Evolutionary conservation across 2,113 vertebrate species (phyloP).

Genomic region (Aphyosemion australe): DNA sequence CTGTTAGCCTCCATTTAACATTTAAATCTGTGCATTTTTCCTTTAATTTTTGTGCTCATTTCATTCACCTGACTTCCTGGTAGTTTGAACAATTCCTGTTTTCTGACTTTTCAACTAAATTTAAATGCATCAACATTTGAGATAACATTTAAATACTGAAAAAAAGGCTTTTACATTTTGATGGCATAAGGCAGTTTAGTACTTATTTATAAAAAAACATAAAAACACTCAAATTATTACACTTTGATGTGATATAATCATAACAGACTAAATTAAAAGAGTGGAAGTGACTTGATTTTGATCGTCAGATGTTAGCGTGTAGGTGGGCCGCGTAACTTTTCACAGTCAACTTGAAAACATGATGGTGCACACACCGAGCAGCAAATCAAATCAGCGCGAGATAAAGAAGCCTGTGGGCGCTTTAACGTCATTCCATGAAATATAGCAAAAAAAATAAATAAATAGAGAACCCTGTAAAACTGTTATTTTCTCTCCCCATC

Average conservation of each 20-base stretch:
- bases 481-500: conserved; percentile 81
- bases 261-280: conserved; percentile 22
- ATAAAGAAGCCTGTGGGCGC: conserved; percentile 66
- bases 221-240: too few relatives aligned
- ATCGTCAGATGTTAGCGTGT: conserved; percentile 56
- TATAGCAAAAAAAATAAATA: conserved; percentile 28
- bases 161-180: too few relatives aligned
- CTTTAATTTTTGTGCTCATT: too few relatives aligned
- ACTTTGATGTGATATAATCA: not conserved
- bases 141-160: too few relatives aligned
- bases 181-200: too few relatives aligned
- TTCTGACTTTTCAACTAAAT: too few relatives aligned
- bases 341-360: conserved; percentile 63
- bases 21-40: too few relatives aligned
- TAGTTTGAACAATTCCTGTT: too few relatives aligned
- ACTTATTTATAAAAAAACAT: too few relatives aligned
- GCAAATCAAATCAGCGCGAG: conserved; percentile 41
- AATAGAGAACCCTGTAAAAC: conserved; percentile 56
- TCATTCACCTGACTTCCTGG: too few relatives aligned
- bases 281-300: conserved; percentile 6
- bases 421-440: conserved; percentile 61
- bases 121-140: too few relatives aligned
- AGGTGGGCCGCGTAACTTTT: conserved; percentile 62
- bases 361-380: conserved; percentile 28
- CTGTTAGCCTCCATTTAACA: too few relatives aligned